phyloP scores from a whole-genome alignment of 2,113 vertebrate genomes.

The Prionailurus bengalensis region DNA sequence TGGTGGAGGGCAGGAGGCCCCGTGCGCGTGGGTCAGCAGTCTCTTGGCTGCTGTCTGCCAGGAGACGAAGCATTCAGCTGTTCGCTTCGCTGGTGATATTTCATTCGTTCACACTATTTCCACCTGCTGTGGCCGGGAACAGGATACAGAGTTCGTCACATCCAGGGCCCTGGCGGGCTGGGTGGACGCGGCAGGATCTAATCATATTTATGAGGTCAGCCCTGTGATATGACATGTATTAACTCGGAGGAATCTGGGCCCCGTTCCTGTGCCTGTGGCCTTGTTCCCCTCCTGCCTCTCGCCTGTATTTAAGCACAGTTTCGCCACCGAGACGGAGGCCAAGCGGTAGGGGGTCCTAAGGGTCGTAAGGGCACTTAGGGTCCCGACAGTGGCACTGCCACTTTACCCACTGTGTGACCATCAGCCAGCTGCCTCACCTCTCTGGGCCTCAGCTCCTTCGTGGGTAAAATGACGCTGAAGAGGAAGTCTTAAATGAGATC shows the following conservation, averaged over 20 bases:
- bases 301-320: not conserved
- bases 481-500: too few species aligned
- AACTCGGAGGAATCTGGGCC: not conserved
- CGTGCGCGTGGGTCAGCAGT: slow-evolving; percentile 23
- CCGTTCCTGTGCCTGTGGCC: not conserved
- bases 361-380: not conserved
- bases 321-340: not conserved
- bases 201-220: slow-evolving; percentile 48
- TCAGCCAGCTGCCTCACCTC: not conserved
- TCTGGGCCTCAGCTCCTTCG: not conserved
- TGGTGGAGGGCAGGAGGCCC: not conserved
- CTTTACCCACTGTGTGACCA: not conserved
- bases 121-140: slow-evolving; percentile 49
- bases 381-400: not conserved
- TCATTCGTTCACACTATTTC: slow-evolving; percentile 80
- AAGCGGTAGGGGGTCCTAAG: too few species aligned
- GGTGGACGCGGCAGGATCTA: not conserved
- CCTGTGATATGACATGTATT: not conserved
- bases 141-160: slow-evolving; percentile 27
- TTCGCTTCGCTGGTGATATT: slow-evolving; percentile 66
- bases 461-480: not conserved
- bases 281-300: not conserved
- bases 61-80: slow-evolving; percentile 61
- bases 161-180: not conserved
- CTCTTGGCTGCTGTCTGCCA: not conserved